These are phyloP conservation scores for Orestias chungarensis DNA, from an alignment of 2,797 vertebrate genomes.

Conservation along the genomic window DNA sequence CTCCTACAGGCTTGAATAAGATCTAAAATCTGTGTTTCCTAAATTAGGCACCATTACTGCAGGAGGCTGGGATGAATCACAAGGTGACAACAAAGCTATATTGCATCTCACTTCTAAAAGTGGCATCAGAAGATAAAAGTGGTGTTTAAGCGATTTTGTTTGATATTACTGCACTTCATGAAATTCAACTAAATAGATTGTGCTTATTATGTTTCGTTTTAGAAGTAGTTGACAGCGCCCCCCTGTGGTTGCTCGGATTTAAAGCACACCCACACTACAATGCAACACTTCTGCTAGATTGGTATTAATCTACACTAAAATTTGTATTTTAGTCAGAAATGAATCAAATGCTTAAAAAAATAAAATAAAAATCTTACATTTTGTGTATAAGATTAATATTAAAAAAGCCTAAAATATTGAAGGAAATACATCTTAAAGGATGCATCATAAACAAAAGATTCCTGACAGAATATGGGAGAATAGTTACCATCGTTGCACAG, in stretches of 20 bases:
- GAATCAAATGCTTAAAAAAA: background rate
- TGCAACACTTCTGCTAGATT: too few relatives aligned
- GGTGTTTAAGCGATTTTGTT: constrained; percentile 13
- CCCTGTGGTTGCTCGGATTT: constrained; percentile 57
- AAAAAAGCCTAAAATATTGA: background rate
- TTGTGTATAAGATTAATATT: background rate
- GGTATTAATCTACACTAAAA: too few relatives aligned
- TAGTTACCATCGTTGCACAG: constrained; percentile 96
- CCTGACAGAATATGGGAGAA: background rate
- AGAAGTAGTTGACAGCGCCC: constrained; percentile 67
- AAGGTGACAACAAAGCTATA: constrained; percentile 19
- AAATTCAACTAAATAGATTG: constrained; percentile 17
- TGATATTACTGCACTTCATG: background rate
- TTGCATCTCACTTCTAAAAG: constrained; percentile 8
- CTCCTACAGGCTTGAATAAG: constrained; percentile 18
- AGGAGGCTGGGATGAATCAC: constrained; percentile 43
- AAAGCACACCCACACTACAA: constrained; percentile 31
- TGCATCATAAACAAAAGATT: background rate
- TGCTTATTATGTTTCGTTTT: constrained; percentile 6
- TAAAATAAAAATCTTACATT: background rate
- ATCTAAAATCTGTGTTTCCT: constrained; percentile 26
- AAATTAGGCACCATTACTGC: constrained; percentile 37
- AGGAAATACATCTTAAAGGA: background rate
- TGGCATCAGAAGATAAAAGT: constrained; percentile 21
- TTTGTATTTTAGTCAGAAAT: too few relatives aligned